Base-by-base conservation (phyloP, 2,797 vertebrate species). In the Alca torda region DNA sequence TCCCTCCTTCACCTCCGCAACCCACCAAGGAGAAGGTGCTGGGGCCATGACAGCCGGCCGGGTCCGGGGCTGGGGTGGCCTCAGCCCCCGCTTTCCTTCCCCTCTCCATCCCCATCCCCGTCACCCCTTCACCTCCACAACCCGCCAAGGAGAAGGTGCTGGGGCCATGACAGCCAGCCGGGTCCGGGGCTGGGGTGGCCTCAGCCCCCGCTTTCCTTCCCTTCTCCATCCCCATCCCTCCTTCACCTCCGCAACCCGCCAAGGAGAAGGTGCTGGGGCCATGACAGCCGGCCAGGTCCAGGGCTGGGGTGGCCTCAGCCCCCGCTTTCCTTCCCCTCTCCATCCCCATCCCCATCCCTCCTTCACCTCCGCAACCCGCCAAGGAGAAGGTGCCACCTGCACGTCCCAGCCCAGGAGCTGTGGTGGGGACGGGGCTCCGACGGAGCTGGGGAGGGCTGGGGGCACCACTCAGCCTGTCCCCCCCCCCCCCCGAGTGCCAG, bases 391-490 rank as follows among this genome's bases (percentile, higher is more conserved):
- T 31, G 70, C 30, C 14, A 0, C 4, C 51, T 7, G 39, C 2
- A 1, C 11, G 43, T 5, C 48, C 18, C 51, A 8, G 28, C 23
- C 4, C 0, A 9, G 63, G 28, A 50, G 46, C 8, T 51, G 21
- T 1, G 1, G 23, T 12, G 2, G 3, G n/a, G n/a, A n/a, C 3
- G 2, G 48, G 73, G 39, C n/a, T 57, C 6, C 0, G 11, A 7
- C 0, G 1, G 60, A 61, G 57, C 33, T 41, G 39, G 45, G 45
- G 37, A 50, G 53, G 33, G 25, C 21, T 37, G 31, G 67, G 53
- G 60, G 11, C 56, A 57, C 18, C 39, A 1, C 28, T 51, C 50
- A 24, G 50, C 50, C 50, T 51, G 45, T 45, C 4, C 11, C 46
- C 46, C 5, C 39, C 5, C 39, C 11, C 48, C 16, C n/a, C 31